Conservation (phyloP, 2,888 invertebrate genomes). For the Tenthredo scrophulariae region DNA sequence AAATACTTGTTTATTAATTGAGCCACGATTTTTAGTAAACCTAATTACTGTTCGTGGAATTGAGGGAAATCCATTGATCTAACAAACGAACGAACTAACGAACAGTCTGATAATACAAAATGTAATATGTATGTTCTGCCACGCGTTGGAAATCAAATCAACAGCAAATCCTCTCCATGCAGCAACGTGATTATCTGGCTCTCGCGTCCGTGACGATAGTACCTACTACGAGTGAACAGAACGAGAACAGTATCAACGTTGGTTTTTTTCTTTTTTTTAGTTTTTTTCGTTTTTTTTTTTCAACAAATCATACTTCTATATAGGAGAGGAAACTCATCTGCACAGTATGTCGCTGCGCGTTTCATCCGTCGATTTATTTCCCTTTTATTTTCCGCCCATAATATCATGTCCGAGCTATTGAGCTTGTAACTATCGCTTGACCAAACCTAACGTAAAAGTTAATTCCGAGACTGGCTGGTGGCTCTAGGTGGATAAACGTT, state of each 20-base stretch:
- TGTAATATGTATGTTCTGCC: conserved; percentile 13
- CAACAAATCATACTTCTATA: neutral
- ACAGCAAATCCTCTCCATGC: conserved; percentile 33
- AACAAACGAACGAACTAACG: neutral
- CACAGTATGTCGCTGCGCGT: neutral
- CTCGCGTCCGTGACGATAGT: neutral
- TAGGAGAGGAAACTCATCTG: neutral
- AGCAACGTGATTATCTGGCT: conserved; percentile 27
- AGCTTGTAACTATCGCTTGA: neutral
- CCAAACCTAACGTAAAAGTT: conserved; percentile 15
- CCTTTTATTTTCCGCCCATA: neutral
- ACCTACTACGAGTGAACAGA: neutral
- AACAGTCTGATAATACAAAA: conserved; percentile 5
- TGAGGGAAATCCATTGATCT: conserved; percentile 15
- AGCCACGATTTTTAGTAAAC: neutral
- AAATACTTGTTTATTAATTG: neutral
- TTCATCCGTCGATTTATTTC: neutral
- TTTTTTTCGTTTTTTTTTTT: neutral
- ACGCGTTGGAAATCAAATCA: conserved; percentile 31
- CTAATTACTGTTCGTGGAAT: neutral
- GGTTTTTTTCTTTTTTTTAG: neutral
- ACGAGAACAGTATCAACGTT: neutral
- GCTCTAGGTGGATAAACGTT: conserved; percentile 28
- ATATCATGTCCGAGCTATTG: neutral
- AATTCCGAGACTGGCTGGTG: neutral